These are phyloP conservation scores for Lycodopsis pacificus DNA, from an alignment of 2,797 vertebrate genomes.

Conservation along the genomic window DNA sequence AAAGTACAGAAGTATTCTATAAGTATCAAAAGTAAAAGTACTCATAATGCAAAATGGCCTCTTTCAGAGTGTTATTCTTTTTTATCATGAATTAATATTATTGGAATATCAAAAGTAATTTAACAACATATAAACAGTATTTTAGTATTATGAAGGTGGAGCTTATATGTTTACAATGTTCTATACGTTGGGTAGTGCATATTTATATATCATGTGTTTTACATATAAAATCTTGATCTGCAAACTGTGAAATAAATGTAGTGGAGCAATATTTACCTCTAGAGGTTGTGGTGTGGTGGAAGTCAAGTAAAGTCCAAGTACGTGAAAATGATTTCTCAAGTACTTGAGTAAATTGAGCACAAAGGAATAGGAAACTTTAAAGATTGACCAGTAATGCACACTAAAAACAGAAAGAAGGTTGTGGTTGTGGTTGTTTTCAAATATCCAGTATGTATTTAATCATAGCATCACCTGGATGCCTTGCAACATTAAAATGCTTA, in stretches of 20 bases:
- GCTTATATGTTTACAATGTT: background rate
- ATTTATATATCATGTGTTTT: background rate
- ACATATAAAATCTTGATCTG: background rate
- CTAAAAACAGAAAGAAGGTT: background rate
- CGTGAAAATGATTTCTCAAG: background rate
- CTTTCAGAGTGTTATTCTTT: background rate
- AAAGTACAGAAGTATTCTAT: background rate
- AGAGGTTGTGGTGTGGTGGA: background rate
- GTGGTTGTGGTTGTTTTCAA: too few relatives aligned
- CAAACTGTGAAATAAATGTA: background rate
- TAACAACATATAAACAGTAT: background rate
- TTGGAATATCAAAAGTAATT: background rate
- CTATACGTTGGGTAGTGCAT: background rate
- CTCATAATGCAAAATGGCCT: background rate
- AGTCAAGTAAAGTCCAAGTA: background rate
- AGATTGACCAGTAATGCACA: background rate
- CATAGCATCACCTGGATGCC: slow-evolving; percentile 27
- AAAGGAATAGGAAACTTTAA: background rate
- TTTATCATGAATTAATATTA: background rate
- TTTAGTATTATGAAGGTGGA: background rate
- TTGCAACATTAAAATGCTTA: slow-evolving; percentile 44
- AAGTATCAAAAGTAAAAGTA: background rate
- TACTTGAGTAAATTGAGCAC: background rate
- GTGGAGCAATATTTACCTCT: background rate
- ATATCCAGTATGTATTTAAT: slow-evolving; percentile 12